Evolutionary conservation across 2,888 invertebrate genomes (phyloP), one percentile per base, ranked within the genome.

Genomic region (Drosophila borborema): DNA sequence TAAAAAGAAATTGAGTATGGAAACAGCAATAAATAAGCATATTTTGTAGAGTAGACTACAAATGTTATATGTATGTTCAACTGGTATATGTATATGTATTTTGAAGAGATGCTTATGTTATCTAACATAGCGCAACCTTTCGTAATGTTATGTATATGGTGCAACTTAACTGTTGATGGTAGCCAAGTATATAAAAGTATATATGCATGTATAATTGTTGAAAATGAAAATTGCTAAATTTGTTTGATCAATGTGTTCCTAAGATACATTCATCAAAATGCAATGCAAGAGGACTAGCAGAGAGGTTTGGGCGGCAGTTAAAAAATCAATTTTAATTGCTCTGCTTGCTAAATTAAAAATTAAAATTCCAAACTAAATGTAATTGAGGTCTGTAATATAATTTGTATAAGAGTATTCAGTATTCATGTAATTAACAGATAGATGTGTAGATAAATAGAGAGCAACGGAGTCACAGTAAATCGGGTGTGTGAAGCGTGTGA

Each of bases 1-100:
- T 90, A 97, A 96, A 92, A 92, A 93, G 92, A 92, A 92, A 92
- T 92, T 92, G 92, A 92, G 92, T 92, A 92, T 92, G 92, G 92
- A 92, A 92, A 92, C 92, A 92, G 92, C 92, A 92, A 92, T 92
- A 92, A 92, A 92, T 92, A 92, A 92, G 92, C 92, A 90, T 92
- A 91, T 91, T 92, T 92, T 92, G 92, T 92, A 92, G 92, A 92
- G 91, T 92, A 92, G 81, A 92, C 91, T 91, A 91, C 91, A 91
- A 91, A 85, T 85, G 86, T 80, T 87, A 90, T 82, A 89, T 84
- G 84, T 91, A 81, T 82, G 81, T 79, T 77, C 53, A 80, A 68
- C 78, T 72, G 78, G 80, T 71, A 73, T 72, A 73, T 86, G 72
- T 75, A 81, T 81, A 80, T 80, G 74, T 80, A 76, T 80, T 70